Evolutionary conservation across 2,797 vertebrate genomes (phyloP).

Genomic region (Chelmon rostratus): DNA sequence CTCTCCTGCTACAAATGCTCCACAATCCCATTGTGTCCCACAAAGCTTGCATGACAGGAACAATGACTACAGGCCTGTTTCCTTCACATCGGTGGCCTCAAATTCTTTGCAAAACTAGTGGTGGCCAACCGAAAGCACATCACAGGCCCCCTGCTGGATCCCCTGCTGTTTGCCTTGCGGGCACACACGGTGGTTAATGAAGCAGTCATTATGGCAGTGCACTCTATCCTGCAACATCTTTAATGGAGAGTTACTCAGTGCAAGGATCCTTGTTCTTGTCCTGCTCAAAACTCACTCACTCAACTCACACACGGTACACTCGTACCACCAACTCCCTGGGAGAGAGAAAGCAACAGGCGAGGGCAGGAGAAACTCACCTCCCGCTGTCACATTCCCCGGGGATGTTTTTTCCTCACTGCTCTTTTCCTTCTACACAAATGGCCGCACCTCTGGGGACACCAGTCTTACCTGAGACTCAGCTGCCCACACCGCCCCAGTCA

Average conservation of each 20-base stretch:
- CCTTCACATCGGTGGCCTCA: conserved; percentile 19
- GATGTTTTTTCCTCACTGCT: conserved; percentile 10
- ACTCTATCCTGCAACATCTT: conserved; percentile 27
- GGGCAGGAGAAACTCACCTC: neutral
- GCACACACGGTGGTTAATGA: conserved; percentile 47
- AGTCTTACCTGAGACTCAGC: conserved; percentile 11
- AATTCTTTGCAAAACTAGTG: conserved; percentile 25
- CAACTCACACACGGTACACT: neutral
- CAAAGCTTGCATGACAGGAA: conserved; percentile 15
- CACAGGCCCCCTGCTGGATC: conserved; percentile 34
- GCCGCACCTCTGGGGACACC: conserved; percentile 1
- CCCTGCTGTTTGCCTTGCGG: conserved; percentile 41
- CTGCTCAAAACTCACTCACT: neutral
- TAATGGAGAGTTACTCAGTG: conserved; percentile 15
- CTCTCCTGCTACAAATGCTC: conserved; percentile 15
- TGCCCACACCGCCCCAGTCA: neutral
- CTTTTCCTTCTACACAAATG: conserved; percentile 8
- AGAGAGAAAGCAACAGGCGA: neutral
- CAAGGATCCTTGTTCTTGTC: conserved; percentile 1
- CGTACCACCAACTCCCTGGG: neutral
- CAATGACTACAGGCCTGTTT: conserved; percentile 14
- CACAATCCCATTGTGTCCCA: neutral
- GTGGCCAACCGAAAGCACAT: conserved; percentile 36
- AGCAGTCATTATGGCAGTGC: conserved; percentile 40
- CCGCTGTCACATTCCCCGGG: conserved; percentile 4